A percentile compares a stretch with the other conserved stretches of the same genome.
phyloP scores from a whole-genome alignment of 2,797 vertebrate genomes.

The Mus minutoides region DNA sequence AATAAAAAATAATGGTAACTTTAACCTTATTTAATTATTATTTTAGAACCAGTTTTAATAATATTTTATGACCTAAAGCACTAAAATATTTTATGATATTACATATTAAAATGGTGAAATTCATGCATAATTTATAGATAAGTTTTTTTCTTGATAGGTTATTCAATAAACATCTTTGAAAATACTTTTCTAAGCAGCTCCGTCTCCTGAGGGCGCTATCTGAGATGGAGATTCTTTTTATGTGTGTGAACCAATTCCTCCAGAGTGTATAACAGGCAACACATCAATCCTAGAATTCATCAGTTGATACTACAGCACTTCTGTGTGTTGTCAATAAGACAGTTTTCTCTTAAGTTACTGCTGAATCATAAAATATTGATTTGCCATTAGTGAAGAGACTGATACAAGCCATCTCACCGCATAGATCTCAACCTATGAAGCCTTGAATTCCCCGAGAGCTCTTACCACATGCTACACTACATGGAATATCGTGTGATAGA shows the following conservation, averaged over 20 bases:
- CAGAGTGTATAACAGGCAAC: neutral
- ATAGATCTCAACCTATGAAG: neutral
- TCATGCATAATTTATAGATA: slow-evolving; percentile 36
- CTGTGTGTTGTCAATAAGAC: neutral
- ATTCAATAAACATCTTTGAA: neutral
- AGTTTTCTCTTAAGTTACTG: neutral
- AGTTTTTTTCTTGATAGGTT: neutral
- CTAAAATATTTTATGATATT: slow-evolving; percentile 4
- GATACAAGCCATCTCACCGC: slow-evolving; percentile 6
- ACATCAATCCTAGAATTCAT: neutral
- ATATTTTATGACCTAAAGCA: neutral
- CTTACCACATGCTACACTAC: neutral
- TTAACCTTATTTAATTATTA: slow-evolving; percentile 44
- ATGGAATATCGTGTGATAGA: neutral
- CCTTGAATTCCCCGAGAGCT: neutral
- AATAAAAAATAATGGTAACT: neutral
- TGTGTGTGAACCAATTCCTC: neutral
- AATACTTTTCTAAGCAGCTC: neutral
- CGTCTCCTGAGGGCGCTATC: neutral
- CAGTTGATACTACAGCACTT: neutral
- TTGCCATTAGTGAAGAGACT: neutral
- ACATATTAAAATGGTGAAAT: slow-evolving; percentile 2
- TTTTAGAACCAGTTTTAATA: slow-evolving; percentile 9
- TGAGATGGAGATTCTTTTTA: neutral
- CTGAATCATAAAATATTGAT: neutral